Evolutionary conservation across 2,888 invertebrate species (phyloP), one percentile per base, ranked within the genome.

Genomic region (Orthonevra nobilis): DNA sequence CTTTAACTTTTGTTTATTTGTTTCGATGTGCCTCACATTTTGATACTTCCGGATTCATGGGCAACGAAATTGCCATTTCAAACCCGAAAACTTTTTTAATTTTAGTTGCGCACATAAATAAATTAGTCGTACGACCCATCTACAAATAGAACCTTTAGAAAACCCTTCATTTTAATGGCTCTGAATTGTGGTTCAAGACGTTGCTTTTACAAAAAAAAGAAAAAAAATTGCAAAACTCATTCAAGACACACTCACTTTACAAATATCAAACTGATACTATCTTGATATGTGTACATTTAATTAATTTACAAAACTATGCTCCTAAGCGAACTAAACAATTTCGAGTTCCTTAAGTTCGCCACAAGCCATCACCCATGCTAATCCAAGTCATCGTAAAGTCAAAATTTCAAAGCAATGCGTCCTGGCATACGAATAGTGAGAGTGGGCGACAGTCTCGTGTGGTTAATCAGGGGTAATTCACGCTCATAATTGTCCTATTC

Each of bases 401-500:
- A 42, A 28, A 32, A 26, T 32, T 32, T 44, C 32, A 7, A 44
- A 58, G 34, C 14, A 32, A 10, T 10, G 4, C 32, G 1, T 10
- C 12, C 17, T 5, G 15, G 7, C 6, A 26, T 23, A n/a, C 15
- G 14, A 9, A 1, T 14, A 7, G 5, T 15, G 17, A 3, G 14
- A 20, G 36, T 7, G 14, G 23, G 17, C 19, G 44, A 44, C 10
- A 26, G 36, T 60, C 52, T 64, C 58, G 36, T 66, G 73, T 58
- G 50, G 50, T 66, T 66, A 64, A 73, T 66, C 42, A 20, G 50
- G 42, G 66, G 64, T 64, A 64, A 64, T 77, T 70, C 64, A 70
- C 52, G 58, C 58, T 64, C 34, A 64, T 77, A 64, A 77, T 77
- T 77, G 77, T 70, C 64, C 70, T 54, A 63, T 77, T 77, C 77